These are phyloP conservation scores for Drosophila mauritiana DNA, from an alignment of 1,140 invertebrate genomes.

Conservation along the genomic window DNA sequence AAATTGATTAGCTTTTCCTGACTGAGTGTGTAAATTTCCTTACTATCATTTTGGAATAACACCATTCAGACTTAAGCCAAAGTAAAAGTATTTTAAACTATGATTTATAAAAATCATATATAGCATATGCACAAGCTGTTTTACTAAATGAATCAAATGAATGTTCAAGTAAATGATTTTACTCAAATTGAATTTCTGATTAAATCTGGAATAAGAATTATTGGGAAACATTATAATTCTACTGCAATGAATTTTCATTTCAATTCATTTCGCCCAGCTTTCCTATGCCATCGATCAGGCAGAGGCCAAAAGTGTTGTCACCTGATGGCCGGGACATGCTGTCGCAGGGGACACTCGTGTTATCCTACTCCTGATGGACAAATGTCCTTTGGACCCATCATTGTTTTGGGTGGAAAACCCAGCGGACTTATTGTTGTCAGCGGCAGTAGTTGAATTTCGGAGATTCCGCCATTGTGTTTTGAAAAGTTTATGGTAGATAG, in stretches of 20 bases:
- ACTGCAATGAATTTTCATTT: neutral
- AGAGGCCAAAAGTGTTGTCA: conserved; percentile 16
- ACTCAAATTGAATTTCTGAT: no score
- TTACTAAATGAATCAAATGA: no score
- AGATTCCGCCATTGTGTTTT: conserved; percentile 31
- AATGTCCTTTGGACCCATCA: conserved; percentile 28
- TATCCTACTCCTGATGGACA: conserved; percentile 29
- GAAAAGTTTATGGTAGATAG: conserved; percentile 36
- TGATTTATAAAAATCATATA: no score
- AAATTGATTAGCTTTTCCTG: neutral
- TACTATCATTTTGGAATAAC: no score
- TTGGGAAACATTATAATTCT: no score
- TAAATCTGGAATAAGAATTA: no score
- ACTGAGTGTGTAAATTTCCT: neutral
- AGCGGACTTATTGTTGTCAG: conserved; percentile 45
- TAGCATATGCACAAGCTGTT: no score
- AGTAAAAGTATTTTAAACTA: no score
- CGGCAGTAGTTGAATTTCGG: conserved; percentile 30
- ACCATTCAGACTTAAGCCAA: no score
- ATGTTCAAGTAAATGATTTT: no score
- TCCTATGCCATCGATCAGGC: neutral
- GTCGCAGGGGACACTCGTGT: conserved; percentile 17
- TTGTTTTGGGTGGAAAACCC: conserved; percentile 8
- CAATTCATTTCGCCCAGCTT: neutral
- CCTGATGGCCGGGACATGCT: conserved; percentile 23